Evolutionary conservation across 2,113 vertebrate species (phyloP).

Genomic region (Ameiurus melas): DNA sequence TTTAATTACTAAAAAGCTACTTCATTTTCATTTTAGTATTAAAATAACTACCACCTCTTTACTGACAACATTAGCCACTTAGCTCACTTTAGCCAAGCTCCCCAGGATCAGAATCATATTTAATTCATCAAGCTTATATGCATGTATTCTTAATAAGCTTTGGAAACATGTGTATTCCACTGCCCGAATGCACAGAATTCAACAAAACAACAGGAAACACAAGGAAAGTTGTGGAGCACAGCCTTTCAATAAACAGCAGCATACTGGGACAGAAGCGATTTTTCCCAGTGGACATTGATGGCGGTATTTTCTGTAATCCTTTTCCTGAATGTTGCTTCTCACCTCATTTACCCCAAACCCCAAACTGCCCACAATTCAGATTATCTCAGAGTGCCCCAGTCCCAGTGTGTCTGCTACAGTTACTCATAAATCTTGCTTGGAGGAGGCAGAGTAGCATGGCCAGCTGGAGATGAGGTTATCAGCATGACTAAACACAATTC

Average conservation of each 20-base stretch:
- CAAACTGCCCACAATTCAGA: background rate
- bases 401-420: background rate
- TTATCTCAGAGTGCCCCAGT: background rate
- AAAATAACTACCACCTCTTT: background rate
- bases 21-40: background rate
- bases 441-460: background rate
- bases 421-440: slow-evolving; percentile 22
- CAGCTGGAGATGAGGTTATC: slow-evolving; percentile 20
- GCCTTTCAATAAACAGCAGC: background rate
- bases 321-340: background rate
- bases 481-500: slow-evolving; percentile 31
- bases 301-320: background rate
- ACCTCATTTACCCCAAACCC: background rate
- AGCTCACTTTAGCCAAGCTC: background rate
- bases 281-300: background rate
- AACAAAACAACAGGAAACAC: background rate
- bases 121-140: background rate
- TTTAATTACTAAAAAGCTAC: background rate
- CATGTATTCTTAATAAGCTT: background rate
- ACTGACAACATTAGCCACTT: background rate
- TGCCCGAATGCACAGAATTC: background rate
- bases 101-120: background rate
- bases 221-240: background rate
- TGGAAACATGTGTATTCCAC: background rate
- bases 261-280: background rate